Evolutionary conservation across 2,888 invertebrate species (phyloP), one percentile per base, ranked within the genome.

Genomic region (Lampropteryx suffumata): DNA sequence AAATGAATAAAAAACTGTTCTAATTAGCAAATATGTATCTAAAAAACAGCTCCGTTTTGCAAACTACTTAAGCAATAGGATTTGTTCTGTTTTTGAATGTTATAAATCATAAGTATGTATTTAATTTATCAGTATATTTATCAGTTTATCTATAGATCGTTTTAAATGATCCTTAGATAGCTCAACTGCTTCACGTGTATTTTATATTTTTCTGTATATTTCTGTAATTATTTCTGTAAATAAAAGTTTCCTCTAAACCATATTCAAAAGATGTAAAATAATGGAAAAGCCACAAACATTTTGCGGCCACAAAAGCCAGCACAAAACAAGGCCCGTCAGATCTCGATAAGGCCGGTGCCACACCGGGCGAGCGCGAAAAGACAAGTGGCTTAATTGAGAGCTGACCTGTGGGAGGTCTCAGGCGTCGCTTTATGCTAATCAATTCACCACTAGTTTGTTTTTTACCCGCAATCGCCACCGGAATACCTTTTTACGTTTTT

Each of bases 341-440:
- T 84, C 85, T 67, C 61, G 87, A 88, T 88, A 87, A 82, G 72
- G 73, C 58, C 60, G 76, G 67, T 75, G 76, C 76, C 86, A 82
- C 85, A 85, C 83, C 67, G 69, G 68, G 69, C 71, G 67, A 70
- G 78, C 74, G 81, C 78, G 81, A 82, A 85, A 81, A 79, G 86
- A 90, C 89, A 88, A 89, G 89, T 86, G 74, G 78, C 85, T 87
- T 89, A 90, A 90, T 89, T 88, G 88, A 86, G 84, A 79, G 75
- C 65, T 74, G 73, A 76, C 74, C 74, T 64, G 79, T 78, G 89
- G 86, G 88, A 80, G 88, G 88, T 86, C 87, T 65, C 73, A 9
- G 79, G 82, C 82, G 81, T 80, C 75, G 79, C 73, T 70, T 82
- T 88, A 88, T 89, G 89, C 89, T 90, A 90, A 89, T 89, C 85